phyloP scores from a whole-genome alignment of 2,888 invertebrate genomes.

The Morinoia aosen region DNA sequence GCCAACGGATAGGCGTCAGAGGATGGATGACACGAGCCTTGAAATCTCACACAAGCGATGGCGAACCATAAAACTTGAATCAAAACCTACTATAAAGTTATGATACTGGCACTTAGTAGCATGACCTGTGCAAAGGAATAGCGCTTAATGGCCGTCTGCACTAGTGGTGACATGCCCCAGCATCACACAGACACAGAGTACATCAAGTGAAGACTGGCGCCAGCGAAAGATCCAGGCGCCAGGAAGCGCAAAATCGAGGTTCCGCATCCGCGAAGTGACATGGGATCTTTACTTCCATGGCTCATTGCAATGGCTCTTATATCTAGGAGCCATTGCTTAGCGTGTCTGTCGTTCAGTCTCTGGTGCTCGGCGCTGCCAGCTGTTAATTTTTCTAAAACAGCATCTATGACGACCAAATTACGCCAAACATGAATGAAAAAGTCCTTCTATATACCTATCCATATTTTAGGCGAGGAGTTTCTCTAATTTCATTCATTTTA shows the following conservation, averaged over 20 bases:
- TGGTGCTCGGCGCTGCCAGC: too few relatives aligned
- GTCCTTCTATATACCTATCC: too few relatives aligned
- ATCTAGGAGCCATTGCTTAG: too few relatives aligned
- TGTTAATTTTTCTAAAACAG: too few relatives aligned
- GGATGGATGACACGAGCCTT: too few relatives aligned
- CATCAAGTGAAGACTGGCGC: background rate
- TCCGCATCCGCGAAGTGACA: background rate
- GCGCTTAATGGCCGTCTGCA: background rate
- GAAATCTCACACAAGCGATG: background rate
- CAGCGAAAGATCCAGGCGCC: background rate
- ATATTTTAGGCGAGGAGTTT: too few relatives aligned
- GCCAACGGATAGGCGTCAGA: too few relatives aligned
- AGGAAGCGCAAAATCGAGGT: background rate
- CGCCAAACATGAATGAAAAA: too few relatives aligned
- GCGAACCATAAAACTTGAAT: background rate
- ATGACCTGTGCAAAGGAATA: background rate
- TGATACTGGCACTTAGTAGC: background rate
- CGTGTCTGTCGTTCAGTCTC: too few relatives aligned
- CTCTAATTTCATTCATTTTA: too few relatives aligned
- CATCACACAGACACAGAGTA: background rate
- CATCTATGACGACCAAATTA: too few relatives aligned
- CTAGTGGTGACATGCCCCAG: background rate
- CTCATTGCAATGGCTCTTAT: background rate
- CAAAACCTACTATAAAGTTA: background rate
- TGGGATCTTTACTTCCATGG: background rate